phyloP scores from a whole-genome alignment of 1,140 invertebrate species.

The Pogonomyrmex barbatus region DNA sequence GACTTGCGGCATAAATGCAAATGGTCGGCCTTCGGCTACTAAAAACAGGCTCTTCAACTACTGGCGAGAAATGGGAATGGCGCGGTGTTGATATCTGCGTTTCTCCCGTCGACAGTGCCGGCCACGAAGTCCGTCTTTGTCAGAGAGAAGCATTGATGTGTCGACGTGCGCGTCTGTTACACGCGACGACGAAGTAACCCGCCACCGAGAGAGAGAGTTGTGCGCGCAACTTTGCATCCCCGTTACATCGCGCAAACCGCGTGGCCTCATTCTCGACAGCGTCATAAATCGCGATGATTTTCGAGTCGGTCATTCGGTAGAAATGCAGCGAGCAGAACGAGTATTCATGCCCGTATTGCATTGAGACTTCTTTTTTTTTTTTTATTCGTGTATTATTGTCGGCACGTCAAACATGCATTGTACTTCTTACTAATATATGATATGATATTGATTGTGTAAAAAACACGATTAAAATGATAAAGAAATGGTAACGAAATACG shows the following conservation, averaged over 20 bases:
- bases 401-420: not conserved
- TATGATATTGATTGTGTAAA: not conserved
- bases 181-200: conserved; percentile 41
- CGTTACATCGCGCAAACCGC: conserved; percentile 46
- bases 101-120: conserved; percentile 55
- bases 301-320: conserved; percentile 43
- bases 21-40: conserved; percentile 52
- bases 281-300: conserved; percentile 58
- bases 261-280: conserved; percentile 51
- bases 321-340: conserved; percentile 8
- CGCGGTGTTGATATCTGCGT: conserved; percentile 53
- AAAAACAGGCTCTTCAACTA: conserved; percentile 43
- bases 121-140: conserved; percentile 63
- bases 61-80: conserved; percentile 31
- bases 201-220: conserved; percentile 44
- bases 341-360: not conserved
- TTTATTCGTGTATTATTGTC: not conserved
- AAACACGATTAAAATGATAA: not conserved
- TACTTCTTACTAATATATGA: not conserved
- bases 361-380: not conserved
- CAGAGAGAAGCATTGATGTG: conserved; percentile 55
- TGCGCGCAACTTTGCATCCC: conserved; percentile 54
- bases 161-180: conserved; percentile 49
- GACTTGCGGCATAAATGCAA: conserved; percentile 35
- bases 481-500: not conserved